Evolutionary conservation across 2,113 vertebrate genomes (phyloP), one percentile per base, ranked within the genome.

Genomic region (Tachycineta bicolor): DNA sequence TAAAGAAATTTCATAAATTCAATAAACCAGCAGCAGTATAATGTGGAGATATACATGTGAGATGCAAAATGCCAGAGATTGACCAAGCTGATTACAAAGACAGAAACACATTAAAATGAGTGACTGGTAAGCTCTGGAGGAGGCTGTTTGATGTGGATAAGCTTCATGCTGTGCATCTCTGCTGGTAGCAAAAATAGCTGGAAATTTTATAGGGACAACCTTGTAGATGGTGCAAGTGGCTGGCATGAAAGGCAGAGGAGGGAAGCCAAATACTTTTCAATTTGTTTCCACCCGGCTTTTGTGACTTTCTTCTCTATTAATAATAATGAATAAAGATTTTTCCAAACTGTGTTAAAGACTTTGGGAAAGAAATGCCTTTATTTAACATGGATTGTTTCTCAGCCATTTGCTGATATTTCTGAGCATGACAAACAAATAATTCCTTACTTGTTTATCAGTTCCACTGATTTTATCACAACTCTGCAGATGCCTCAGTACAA

Each of bases 1-100:
- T 81, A 89, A 85, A 83, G 56, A 89, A 70, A 74, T 68, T 76
- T 93, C 83, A 89, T n/a, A 89, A 94, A 92, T 73, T 75, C 88
- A 84, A 76, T 81, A 83, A 92, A 49, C 37, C n/a, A 75, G n/a
- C 21, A 49, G 49, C 50, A 76, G 28, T 29, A 85, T 74, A 91
- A 74, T 81, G 25, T 62, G 63, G 65, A 46, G 50, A 49, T 43
- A 63, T 44, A 28, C 14, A 46, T 31, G 23, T 24, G 73, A 69
- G 75, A 60, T 87, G 50, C 65, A 84, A 90, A 71, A 49, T 33
- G 8, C 0, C 68, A 77, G 62, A 91, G 89, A 96, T 85, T 14
- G 58, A 10, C 56, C 55, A 68, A 70, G 31, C 50, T 79, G 92
- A 88, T 91, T 53, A 76, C 52, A 89, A 81, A 64, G 68, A 77